Evolutionary conservation across 2,888 invertebrate species (phyloP), one percentile per base, ranked within the genome.

Genomic region (Heteromyza rotundicornis): DNA sequence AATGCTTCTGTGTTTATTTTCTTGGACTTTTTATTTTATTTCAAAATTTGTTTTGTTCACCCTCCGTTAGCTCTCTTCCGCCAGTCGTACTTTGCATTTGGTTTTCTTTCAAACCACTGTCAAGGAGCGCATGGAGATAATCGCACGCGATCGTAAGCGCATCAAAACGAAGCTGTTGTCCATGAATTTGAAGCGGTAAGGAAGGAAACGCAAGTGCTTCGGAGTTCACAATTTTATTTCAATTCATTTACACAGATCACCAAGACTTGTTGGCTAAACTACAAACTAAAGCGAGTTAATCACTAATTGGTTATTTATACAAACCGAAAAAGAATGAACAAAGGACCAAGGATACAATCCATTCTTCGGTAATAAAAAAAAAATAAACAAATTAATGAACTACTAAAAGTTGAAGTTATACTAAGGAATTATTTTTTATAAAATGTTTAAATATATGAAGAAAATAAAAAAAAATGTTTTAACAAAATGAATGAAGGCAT

Each of bases 111-210:
- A 80, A 59, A 78, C 79, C 2, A 73, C 71, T 36, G 62, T 68
- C 17, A 79, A 74, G 67, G 81, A 82, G 22, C 79, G 80, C 59
- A 80, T 81, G 81, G 80, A 81, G 59, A 80, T 81, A 14, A 82
- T 81, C 47, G 69, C 77, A 2, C 67, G 78, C 27, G 80, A 81
- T 66, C 75, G 80, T 2, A 79, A 80, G 60, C 77, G 78, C 14
- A 73, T 80, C 2, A 73, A 73, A 57, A 70, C 70, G 3, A 81
- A 80, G 53, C 59, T 75, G 1, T 32, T 76, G 56, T 66, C 70
- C 14, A 63, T 68, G 54, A 75, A 72, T 52, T 57, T 69, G 5
- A 78, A 75, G 64, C 70, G 74, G 67, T 71, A 53, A 50, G 19
- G 19, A 50, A 27, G 10, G 5, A 27, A 27, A 27, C 27, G 27